Evolutionary conservation across 1,140 invertebrate genomes (phyloP).

Genomic region (Trachelipus rathkii): DNA sequence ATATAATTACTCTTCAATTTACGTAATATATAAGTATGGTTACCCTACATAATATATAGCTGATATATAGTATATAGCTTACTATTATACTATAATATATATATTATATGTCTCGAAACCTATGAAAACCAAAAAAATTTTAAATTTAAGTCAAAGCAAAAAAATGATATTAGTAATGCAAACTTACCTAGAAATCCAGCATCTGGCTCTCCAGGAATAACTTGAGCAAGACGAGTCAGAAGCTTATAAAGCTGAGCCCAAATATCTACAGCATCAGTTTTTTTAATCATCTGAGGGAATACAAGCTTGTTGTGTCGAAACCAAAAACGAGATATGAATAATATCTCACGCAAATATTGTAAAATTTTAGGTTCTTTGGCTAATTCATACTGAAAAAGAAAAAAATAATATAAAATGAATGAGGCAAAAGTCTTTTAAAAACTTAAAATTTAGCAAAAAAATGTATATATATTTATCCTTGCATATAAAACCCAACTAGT

Average conservation of each 20-base stretch:
- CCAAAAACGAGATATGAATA: conserved; percentile 40
- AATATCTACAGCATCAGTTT: conserved; percentile 42
- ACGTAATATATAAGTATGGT: too few species aligned
- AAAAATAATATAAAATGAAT: too few species aligned
- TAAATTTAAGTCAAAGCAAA: background rate
- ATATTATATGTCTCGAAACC: background rate
- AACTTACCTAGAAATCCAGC: conserved; percentile 41
- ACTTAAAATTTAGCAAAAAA: too few species aligned
- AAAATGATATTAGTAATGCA: background rate
- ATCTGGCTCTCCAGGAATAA: conserved; percentile 41
- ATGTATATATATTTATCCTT: too few species aligned
- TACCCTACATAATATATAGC: too few species aligned
- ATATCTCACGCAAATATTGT: conserved; percentile 37
- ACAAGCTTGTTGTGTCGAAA: conserved; percentile 41
- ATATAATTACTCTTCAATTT: too few species aligned
- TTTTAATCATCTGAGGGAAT: conserved; percentile 39
- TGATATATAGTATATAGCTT: too few species aligned
- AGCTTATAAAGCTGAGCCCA: conserved; percentile 44
- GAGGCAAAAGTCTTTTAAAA: too few species aligned
- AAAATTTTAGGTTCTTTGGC: conserved; percentile 38
- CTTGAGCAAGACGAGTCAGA: conserved; percentile 35
- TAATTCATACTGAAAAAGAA: conserved; percentile 33
- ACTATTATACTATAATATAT: background rate
- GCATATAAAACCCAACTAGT: too few species aligned
- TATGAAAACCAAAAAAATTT: background rate